phyloP scores from a whole-genome alignment of 1,140 invertebrate genomes.

The Polypedilum pembai region DNA sequence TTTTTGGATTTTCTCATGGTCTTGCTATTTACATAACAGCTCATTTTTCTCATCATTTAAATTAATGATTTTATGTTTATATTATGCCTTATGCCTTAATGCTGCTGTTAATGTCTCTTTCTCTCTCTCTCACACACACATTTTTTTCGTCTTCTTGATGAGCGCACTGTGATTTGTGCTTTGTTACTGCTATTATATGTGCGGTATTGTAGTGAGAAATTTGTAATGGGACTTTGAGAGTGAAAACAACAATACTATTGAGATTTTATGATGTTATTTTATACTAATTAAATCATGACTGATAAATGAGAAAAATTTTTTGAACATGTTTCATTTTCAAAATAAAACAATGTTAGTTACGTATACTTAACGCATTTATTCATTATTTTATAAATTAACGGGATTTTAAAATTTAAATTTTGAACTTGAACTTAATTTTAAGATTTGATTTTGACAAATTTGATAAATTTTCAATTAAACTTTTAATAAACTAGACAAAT shows the following conservation, averaged over 20 bases:
- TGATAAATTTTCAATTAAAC: too few species aligned
- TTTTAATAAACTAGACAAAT: too few species aligned
- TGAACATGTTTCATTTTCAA: neutral
- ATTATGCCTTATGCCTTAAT: neutral
- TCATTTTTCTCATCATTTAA: slow-evolving; percentile 8
- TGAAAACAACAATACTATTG: neutral
- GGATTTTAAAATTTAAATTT: too few species aligned
- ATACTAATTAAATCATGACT: slow-evolving; percentile 11
- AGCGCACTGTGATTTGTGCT: neutral
- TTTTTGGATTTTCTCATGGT: neutral
- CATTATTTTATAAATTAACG: neutral
- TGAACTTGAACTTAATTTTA: too few species aligned
- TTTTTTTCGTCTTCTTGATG: neutral
- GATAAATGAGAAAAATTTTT: neutral
- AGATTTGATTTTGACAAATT: too few species aligned
- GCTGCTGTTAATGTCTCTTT: neutral
- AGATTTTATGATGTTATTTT: neutral
- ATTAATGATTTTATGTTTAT: slow-evolving; percentile 4
- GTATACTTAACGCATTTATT: neutral
- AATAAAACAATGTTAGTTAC: too few species aligned
- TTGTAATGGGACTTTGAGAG: neutral
- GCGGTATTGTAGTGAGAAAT: neutral
- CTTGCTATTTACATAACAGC: neutral
- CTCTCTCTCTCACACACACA: too few species aligned
- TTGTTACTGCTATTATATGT: too few species aligned